Base-by-base conservation (phyloP, 2,797 vertebrate species). In the Cirrhinus mrigala region DNA sequence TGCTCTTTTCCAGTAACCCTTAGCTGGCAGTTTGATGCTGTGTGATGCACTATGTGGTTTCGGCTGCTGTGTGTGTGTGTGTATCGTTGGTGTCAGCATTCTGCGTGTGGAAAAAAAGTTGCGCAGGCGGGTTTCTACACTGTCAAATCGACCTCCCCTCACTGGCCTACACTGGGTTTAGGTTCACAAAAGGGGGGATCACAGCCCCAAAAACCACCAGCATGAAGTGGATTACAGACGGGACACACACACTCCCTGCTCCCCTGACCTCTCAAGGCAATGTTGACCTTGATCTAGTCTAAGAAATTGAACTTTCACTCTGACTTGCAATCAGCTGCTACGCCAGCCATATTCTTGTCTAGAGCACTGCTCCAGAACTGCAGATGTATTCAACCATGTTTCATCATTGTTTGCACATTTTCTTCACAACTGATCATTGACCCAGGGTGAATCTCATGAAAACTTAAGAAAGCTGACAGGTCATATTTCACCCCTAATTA, bases 51-150 rank as follows among this genome's bases (percentile, higher is more conserved):
- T 74, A 80, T 79, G 50, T 22, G 69, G 44, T 85, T 83, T 68
- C 15, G 75, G 66, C 16, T 60, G 37, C 82, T 81, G 60, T 64
- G 40, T 75, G 40, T 46, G 66, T 60, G n/a, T 54, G 88, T 88
- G 90, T 92, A 91, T 89, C 93, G 92, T 91, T 87, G 3, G 66
- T 88, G 94, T 96, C 95, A 96, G 95, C 95, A 94, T 88, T 95
- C 89, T 89, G 76, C 64, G 84, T 50, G 71, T 87, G 87, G 92
- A 89, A 58, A 82, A 94, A 95, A 95, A 94, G 81, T 94, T 94
- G 93, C 91, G 92, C 93, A 92, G 94, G 94, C 93, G 88, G 91
- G 91, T 95, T 87, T 95, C 92, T 89, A 92, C 92, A 58, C 86
- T 71, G 87, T 83, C 83, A 91, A 66, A 87, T 87, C 84, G 40